Base-by-base conservation (phyloP, 2,797 vertebrate genomes). In the Rhinella marina region DNA sequence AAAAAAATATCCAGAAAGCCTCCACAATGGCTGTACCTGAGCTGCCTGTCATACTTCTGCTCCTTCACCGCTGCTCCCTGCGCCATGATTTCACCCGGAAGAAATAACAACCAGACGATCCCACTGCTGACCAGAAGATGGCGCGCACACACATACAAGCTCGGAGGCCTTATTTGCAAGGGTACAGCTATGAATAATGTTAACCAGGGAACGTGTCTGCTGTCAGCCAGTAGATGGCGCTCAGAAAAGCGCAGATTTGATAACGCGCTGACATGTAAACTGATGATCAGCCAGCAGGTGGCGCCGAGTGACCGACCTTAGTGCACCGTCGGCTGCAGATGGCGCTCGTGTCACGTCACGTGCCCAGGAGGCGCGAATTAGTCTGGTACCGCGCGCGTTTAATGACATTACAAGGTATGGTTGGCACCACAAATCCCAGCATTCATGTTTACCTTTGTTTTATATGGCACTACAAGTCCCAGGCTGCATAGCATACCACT, bases 31-130 rank as follows among this genome's bases (percentile, higher is more conserved):
- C 78, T 19, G 27, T 93, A 97, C 98, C 98, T 96, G 25, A 99
- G 95, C 92, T 99, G 98, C 78, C 97, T 93, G 92, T 98, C 98
- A 81, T 98, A 99, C 93, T 96, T 96, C 93, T 98, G 97, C 83
- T 98, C 97, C 94, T 97, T 98, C 2, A 91, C 87, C 93, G 87
- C 92, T 93, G 94, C 56, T 86, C 75, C 90, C 88, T 12, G 90
- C 86, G 91, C 92, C 92, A 92, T 93, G 16, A 81, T 78, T 80
- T 68, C 48, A 90, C 91, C 91, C 91, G 92, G 1, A 84, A 70
- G 70, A 32, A 48, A 77, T 52, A 64, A 56, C 17, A 10, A 1
- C 64, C 3, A 2, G 27, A 23, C 23, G 41, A 10, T 10, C 16
- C 4, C 48, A 8, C 76, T 17, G 8, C 27, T 2, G n/a, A 0